Evolutionary conservation across 2,888 invertebrate genomes (phyloP), one percentile per base, ranked within the genome.

Genomic region (Mycogona germanica): DNA sequence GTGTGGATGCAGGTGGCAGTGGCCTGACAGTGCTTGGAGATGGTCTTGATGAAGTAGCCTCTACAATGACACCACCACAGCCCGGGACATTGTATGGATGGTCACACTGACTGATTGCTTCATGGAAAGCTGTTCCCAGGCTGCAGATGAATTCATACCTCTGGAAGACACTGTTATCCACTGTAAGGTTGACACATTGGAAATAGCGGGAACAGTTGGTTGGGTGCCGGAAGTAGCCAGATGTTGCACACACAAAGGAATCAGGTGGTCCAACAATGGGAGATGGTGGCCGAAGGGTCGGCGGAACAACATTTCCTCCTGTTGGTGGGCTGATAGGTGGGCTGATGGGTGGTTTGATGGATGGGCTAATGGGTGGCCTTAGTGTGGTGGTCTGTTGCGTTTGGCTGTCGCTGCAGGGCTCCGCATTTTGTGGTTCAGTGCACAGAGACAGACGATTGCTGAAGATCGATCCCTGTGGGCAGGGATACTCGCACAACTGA

Each of bases 151-250:
- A 63, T 14, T 56, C 57, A 55, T 62, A 65, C 9, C 38, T 23
- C 5, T n/a, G 21, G 14, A 40, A 54, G n/a, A 12, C 23, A 17
- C 28, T 25, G n/a, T 45, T 2, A 14, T 44, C 35, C 2, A 32
- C 4, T 35, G 52, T 52, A 17, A 52, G 14, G 19, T 52, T 52
- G 2, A 35, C 30, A 45, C 61, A 61, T 14, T 58, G 57, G 50
- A 56, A 60, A 53, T 58, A 61, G 9, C 56, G 51, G 51, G 49
- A 25, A 68, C 71, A 21, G 64, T 69, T 19, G 62, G 70, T 56
- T 41, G 59, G 53, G 46, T 57, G 42, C 32, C 58, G 41, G 52
- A 68, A 50, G 60, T 55, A 58, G 7, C 61, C 61, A 26, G 54
- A 50, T 14, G 55, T 51, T 2, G 44, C 41, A 49, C 61, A 61